These are phyloP conservation scores for Orthosia gothica DNA, from an alignment of 2,888 invertebrate genomes.

Conservation along the genomic window DNA sequence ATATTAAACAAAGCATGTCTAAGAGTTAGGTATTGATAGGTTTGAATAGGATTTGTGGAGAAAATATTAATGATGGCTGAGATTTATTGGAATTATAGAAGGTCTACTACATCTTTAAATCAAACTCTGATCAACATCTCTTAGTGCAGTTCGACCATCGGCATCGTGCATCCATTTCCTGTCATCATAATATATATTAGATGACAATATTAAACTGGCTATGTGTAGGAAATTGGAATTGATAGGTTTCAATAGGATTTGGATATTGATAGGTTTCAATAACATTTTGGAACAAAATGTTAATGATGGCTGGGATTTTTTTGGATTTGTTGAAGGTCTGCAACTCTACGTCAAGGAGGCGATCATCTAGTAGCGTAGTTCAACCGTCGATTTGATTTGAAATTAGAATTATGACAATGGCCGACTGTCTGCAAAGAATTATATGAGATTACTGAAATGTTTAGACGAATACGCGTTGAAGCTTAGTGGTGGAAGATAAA, in stretches of 20 bases:
- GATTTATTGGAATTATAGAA: slow-evolving; percentile 16
- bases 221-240: background rate
- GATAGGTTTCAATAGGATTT: background rate
- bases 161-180: too few relatives aligned
- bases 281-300: background rate
- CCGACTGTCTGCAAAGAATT: slow-evolving; percentile 20
- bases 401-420: slow-evolving; percentile 43
- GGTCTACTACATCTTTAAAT: background rate
- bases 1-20: background rate
- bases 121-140: too few relatives aligned
- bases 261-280: background rate
- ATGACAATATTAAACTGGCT: too few relatives aligned
- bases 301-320: slow-evolving; percentile 4
- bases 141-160: background rate
- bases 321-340: background rate
- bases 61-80: background rate
- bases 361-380: too few relatives aligned
- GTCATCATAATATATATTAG: too few relatives aligned
- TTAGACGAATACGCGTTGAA: slow-evolving; percentile 47
- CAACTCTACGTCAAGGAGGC: too few relatives aligned
- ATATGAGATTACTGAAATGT: slow-evolving; percentile 42
- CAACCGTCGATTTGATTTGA: too few relatives aligned
- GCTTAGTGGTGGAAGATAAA: slow-evolving; percentile 39
- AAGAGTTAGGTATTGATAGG: background rate
- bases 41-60: background rate